A percentile compares a stretch with the other conserved stretches of the same genome.
These are phyloP conservation scores for Limenitis camilla DNA, from an alignment of 2,888 invertebrate genomes.

Conservation along the genomic window DNA sequence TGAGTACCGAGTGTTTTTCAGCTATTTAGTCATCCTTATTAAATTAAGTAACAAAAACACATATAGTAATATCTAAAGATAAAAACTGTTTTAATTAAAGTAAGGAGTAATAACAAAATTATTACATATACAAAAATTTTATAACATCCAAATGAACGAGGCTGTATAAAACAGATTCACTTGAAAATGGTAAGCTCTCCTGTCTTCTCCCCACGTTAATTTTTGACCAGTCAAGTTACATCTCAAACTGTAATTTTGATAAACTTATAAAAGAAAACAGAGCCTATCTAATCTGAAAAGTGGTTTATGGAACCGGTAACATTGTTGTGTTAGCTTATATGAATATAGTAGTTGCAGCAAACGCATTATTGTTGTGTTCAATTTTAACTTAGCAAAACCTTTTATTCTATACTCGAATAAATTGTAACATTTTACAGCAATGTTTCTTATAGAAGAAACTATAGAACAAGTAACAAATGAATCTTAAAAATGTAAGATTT, in stretches of 20 bases:
- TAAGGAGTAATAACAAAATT: neutral
- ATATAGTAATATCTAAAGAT: no score
- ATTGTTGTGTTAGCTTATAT: neutral
- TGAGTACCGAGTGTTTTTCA: no score
- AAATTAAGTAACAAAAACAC: no score
- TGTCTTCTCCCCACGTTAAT: slow-evolving; percentile 20
- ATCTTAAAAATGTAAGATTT: slow-evolving; percentile 4
- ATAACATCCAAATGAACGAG: slow-evolving; percentile 1
- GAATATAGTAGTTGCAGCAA: neutral
- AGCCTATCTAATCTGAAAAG: slow-evolving; percentile 6
- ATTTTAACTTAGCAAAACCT: no score
- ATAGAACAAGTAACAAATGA: slow-evolving; percentile 9
- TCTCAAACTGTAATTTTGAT: no score
- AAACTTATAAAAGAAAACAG: slow-evolving; percentile 11
- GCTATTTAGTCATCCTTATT: no score
- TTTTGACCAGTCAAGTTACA: no score
- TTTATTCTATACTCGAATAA: no score
- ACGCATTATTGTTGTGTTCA: neutral
- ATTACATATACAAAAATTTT: no score
- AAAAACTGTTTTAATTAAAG: neutral
- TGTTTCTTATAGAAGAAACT: no score
- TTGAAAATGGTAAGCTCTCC: slow-evolving; percentile 17
- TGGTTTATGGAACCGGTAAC: slow-evolving; percentile 1
- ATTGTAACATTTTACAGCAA: no score
- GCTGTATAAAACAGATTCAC: slow-evolving; percentile 9